Conservation (phyloP, 2,888 invertebrate genomes). For the Leucania comma region DNA sequence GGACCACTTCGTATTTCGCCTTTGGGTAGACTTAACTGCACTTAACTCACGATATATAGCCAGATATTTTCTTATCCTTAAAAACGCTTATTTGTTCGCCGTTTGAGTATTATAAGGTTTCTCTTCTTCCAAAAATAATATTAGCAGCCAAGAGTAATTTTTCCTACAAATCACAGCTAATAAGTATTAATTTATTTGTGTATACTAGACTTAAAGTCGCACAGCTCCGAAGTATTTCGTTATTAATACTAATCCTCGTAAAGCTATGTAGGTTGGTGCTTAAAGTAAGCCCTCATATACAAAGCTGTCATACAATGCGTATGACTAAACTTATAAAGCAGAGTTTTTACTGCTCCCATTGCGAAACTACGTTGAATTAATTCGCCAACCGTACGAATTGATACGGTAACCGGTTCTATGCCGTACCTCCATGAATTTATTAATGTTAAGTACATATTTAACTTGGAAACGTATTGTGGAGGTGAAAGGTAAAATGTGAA, state of each 20-base stretch:
- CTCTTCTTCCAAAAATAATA: background rate
- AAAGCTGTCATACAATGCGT: conserved; percentile 12
- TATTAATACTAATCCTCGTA: background rate
- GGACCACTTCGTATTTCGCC: conserved; percentile 13
- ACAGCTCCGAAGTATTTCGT: background rate
- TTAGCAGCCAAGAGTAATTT: conserved; percentile 3
- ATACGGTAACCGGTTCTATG: conserved; percentile 30
- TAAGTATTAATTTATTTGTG: conserved; percentile 5
- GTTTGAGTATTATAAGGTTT: background rate
- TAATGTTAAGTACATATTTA: conserved; percentile 40
- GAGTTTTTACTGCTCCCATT: conserved; percentile 40
- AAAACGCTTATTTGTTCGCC: conserved; percentile 9
- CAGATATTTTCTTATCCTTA: conserved; percentile 1
- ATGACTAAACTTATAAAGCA: conserved; percentile 43
- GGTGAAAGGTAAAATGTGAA: conserved; percentile 40
- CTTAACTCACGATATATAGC: conserved; percentile 41
- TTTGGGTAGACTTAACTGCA: conserved; percentile 7
- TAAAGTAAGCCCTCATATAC: conserved; percentile 2
- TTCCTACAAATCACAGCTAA: conserved; percentile 13
- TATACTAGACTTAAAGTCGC: background rate
- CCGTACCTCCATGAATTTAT: conserved; percentile 53
- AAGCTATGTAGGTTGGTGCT: conserved; percentile 4
- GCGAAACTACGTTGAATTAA: conserved; percentile 46
- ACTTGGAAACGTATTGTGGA: conserved; percentile 38
- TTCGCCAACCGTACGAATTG: conserved; percentile 38